Base-by-base conservation (phyloP, 2,888 invertebrate genomes). In the Subacronicta megacephala region DNA sequence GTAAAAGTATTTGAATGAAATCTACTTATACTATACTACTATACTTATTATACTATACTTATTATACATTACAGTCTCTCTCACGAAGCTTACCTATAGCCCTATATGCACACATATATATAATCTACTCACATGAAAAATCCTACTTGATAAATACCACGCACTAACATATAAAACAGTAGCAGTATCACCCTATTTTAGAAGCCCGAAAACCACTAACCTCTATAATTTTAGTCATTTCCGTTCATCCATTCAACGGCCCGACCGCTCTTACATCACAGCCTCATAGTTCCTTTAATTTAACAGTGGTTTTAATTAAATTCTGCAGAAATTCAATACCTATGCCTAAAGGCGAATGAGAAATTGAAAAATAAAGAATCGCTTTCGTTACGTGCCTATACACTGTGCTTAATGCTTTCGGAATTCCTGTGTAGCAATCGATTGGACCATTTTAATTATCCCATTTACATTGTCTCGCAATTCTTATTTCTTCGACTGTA, bases 281-380 rank as follows among this genome's bases (percentile, higher is more conserved):
- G 49, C 23, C 38, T 53, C 55, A 40, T 53, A 69, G 66, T 69
- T 59, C 53, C 51, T 62, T 59, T 56, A 57, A 62, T 65, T 62
- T 62, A 50, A 58, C 37, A 51, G 45, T 53, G 47, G 47, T 66
- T 69, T 69, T 70, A 70, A 70, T 70, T 66, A 66, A 66, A 69
- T 50, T 58, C 49, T 47, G 52, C 36, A 37, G 7, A 9, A 51
- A 47, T 57, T 64, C 52, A 63, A 65, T 49, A 52, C 33, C 29
- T 51, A 51, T 50, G 60, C 43, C 60, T 50, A 52, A 18, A 62
- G 23, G 55, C 29, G 15, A 44, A 53, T 15, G 18, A 47, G 35
- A 45, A 53, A 60, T 55, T 29, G 18, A 60, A 67, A 63, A 52
- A 13, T 23, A 46, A 54, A 17, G 29, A 38, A 43, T 38, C 9